Conservation (phyloP, 2,888 invertebrate species). For the Acronicta psi region DNA sequence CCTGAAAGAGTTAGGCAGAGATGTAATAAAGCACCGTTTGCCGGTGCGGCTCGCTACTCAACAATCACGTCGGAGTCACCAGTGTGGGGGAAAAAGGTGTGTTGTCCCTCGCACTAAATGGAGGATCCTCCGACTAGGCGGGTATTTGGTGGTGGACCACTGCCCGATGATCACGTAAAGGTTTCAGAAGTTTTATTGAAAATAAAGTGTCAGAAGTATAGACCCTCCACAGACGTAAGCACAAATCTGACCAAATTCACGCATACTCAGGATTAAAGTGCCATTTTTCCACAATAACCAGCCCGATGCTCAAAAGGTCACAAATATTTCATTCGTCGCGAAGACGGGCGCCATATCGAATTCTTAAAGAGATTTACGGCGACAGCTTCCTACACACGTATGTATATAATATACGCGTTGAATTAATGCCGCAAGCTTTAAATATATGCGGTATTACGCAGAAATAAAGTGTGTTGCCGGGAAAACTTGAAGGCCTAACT, state of each 20-base stretch:
- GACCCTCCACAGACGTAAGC: no score
- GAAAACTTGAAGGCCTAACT: neutral
- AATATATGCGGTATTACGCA: neutral
- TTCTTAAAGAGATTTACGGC: slow-evolving; percentile 61
- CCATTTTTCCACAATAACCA: slow-evolving; percentile 4
- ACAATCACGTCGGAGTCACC: no score
- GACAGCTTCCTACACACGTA: slow-evolving; percentile 37
- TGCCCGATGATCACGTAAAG: no score
- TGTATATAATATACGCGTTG: slow-evolving; percentile 27
- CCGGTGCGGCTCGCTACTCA: no score
- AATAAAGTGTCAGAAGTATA: no score
- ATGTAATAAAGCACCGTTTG: no score
- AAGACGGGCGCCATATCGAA: slow-evolving; percentile 54
- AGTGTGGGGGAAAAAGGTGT: no score
- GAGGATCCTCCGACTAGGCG: no score
- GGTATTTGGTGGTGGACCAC: no score
- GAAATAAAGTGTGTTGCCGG: slow-evolving; percentile 5
- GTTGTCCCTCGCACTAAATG: no score
- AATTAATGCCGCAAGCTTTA: slow-evolving; percentile 10
- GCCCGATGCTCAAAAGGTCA: slow-evolving; percentile 25
- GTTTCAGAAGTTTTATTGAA: no score
- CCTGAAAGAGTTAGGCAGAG: no score
- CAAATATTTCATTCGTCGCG: slow-evolving; percentile 42
- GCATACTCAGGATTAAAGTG: neutral
- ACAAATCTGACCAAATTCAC: neutral